Evolutionary conservation across 1,140 invertebrate genomes (phyloP), one percentile per base, ranked within the genome.

Genomic region (Acromyrmex echinatior): DNA sequence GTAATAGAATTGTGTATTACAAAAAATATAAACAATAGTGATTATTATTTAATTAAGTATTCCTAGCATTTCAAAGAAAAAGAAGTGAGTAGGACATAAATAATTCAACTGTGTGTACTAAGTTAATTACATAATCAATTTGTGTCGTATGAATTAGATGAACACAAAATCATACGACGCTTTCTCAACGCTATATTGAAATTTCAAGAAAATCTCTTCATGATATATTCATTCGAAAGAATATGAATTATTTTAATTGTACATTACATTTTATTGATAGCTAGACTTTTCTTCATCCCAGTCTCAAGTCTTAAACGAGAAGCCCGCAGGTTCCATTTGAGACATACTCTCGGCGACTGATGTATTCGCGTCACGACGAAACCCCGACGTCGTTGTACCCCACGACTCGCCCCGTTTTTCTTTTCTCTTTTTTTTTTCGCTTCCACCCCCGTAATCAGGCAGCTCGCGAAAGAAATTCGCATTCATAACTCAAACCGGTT

Each of bases 291-390:
- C 53, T 63, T 35, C 56, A 82, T 60, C 10, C 31, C 14, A 12
- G 14, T 82, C 16, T 21, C 45, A n/a, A 18, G 21, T 18, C 18
- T n/a, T 0, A 21, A 28, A 65, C 28, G 79, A 71, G 60, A 89
- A 87, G 35, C 0, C 91, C 87, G 78, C 82, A 80, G 89, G 70
- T 92, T 88, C 91, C 77, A 94, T 94, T 93, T 93, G 91, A 92
- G 91, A 95, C 93, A 94, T 93, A 93, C 92, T 89, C 88, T 66
- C 7, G 86, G 21, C 53, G 31, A 89, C 91, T 91, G 91, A 92
- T 93, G 92, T 94, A 95, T 95, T 95, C 94, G 86, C 86, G 89
- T 94, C 94, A 95, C 94, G 94, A 85, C 87, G 90, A 92, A 86
- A 90, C 86, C 90, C 71, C 79, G 71, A 9, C 85, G 28, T 71